Conservation (phyloP, 2,888 invertebrate species). For the Neuroscelio doddi region DNA sequence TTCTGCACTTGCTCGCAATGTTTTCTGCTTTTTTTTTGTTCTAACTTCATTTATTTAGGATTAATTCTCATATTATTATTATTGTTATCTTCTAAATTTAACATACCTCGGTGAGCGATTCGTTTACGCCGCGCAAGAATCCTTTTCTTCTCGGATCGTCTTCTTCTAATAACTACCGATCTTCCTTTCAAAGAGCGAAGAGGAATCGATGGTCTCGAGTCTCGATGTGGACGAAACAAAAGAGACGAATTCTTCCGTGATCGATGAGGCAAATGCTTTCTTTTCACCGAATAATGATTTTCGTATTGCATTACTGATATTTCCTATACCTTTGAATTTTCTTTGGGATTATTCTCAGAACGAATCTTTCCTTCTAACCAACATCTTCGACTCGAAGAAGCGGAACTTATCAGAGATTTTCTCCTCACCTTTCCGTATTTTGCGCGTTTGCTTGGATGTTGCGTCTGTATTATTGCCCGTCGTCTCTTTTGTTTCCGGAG, state of each 20-base stretch:
- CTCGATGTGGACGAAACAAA: slow-evolving; percentile 43
- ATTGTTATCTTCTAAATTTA: slow-evolving; percentile 36
- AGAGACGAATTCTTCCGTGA: slow-evolving; percentile 30
- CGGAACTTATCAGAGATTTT: too few species aligned
- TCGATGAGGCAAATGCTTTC: slow-evolving; percentile 2
- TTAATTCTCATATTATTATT: slow-evolving; percentile 34
- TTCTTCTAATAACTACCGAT: slow-evolving; percentile 46
- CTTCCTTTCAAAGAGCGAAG: slow-evolving; percentile 46
- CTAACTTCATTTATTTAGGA: slow-evolving; percentile 20
- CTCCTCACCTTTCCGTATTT: too few species aligned
- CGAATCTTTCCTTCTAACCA: too few species aligned
- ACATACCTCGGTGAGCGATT: slow-evolving; percentile 47
- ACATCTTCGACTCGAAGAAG: too few species aligned
- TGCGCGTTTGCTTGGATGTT: too few species aligned
- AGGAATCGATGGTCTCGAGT: slow-evolving; percentile 48
- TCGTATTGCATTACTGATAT: too few species aligned
- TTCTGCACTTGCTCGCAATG: slow-evolving; percentile 33
- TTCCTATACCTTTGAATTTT: too few species aligned
- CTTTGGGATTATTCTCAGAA: too few species aligned
- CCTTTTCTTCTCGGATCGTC: slow-evolving; percentile 28
- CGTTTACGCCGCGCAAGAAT: slow-evolving; percentile 45
- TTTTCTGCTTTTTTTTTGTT: slow-evolving; percentile 11
- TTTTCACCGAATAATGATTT: too few species aligned
- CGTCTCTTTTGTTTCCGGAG: slow-evolving; percentile 43
- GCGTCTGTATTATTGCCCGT: too few species aligned